phyloP scores from a whole-genome alignment of 2,113 vertebrate species.

The Oenanthe oenanthe region DNA sequence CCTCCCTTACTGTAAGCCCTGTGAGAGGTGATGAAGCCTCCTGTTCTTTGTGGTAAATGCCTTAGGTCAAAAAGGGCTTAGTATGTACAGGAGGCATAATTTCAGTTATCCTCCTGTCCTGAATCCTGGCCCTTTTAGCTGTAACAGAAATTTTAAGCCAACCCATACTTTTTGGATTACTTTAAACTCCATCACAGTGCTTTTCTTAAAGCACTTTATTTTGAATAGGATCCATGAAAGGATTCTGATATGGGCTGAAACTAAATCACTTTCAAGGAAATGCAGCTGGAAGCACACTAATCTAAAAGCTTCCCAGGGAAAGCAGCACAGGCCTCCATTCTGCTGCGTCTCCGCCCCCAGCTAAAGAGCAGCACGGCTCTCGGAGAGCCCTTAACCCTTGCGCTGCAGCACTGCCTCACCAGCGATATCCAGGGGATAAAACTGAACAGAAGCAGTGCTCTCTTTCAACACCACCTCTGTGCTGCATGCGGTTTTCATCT shows the following conservation, averaged over 20 bases:
- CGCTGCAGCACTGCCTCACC: fast-evolving
- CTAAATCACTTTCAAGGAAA: slow-evolving; percentile 64
- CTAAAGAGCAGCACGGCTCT: background rate
- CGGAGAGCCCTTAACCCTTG: slow-evolving; percentile 61
- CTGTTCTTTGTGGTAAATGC: background rate
- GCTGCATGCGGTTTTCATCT: background rate
- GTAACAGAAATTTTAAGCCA: slow-evolving; percentile 31
- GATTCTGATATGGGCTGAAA: slow-evolving; percentile 52
- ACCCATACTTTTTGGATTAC: slow-evolving; percentile 44
- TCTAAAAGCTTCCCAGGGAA: slow-evolving; percentile 33
- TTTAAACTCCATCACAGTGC: background rate
- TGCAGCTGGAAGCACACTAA: slow-evolving; percentile 51
- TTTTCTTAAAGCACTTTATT: slow-evolving; percentile 51
- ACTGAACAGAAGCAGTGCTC: background rate
- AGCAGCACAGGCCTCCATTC: slow-evolving; percentile 27
- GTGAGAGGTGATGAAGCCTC: background rate
- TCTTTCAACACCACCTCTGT: background rate
- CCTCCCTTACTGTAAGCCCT: background rate
- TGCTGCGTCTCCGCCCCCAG: background rate
- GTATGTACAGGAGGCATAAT: background rate
- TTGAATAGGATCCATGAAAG: slow-evolving; percentile 38
- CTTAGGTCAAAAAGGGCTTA: slow-evolving; percentile 41
- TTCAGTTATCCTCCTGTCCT: slow-evolving; percentile 8
- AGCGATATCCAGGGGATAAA: background rate
- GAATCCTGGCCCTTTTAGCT: background rate